phyloP scores from a whole-genome alignment of 2,888 invertebrate genomes.

The Drosophila siamana region DNA sequence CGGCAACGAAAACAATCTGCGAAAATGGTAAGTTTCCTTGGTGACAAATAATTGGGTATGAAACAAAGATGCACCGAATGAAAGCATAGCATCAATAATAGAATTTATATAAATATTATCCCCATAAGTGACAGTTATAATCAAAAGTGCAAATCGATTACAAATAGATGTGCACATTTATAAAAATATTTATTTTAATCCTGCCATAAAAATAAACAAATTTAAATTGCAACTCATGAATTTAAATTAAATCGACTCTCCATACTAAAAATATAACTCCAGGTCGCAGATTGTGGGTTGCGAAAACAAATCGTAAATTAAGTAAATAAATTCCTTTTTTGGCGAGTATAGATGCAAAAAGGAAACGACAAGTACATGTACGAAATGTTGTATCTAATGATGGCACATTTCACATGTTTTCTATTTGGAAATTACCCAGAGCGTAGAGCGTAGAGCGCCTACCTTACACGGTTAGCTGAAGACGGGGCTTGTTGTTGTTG shows the following conservation, averaged over 20 bases:
- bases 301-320: not conserved
- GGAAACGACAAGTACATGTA: conserved; percentile 11
- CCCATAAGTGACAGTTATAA: conserved; percentile 2
- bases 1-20: conserved; percentile 14
- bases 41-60: not conserved
- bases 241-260: not conserved
- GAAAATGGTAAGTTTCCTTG: conserved; percentile 53
- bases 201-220: not conserved
- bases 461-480: not conserved
- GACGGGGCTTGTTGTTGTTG: conserved; percentile 26
- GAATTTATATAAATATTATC: conserved; percentile 13
- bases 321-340: not conserved
- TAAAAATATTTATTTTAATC: not conserved
- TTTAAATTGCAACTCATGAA: not conserved
- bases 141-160: not conserved
- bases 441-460: not conserved
- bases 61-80: not conserved
- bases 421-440: conserved; percentile 40
- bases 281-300: conserved; percentile 9
- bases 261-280: not conserved
- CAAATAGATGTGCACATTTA: not conserved
- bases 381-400: conserved; percentile 56
- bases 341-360: conserved; percentile 28
- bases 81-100: not conserved
- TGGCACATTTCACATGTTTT: conserved; percentile 52